These are phyloP conservation scores for Harpalus rufipes DNA, from an alignment of 2,888 invertebrate genomes.

Conservation along the genomic window DNA sequence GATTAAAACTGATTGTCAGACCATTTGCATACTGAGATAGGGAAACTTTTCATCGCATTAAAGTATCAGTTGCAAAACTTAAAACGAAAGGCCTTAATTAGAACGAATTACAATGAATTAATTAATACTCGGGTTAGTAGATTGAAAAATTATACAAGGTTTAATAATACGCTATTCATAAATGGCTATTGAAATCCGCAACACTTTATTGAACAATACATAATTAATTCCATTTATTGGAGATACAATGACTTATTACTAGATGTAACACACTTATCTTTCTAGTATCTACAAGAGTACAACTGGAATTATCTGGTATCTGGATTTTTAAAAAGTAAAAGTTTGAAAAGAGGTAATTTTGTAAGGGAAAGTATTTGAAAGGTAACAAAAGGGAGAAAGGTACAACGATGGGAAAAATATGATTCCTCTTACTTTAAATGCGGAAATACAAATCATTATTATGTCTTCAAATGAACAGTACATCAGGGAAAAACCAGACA, in stretches of 20 bases:
- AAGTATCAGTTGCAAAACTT: slow-evolving; percentile 23
- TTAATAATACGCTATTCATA: slow-evolving; percentile 25
- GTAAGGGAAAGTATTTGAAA: not conserved
- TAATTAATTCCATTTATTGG: slow-evolving; percentile 32
- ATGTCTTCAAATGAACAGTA: too few relatives aligned
- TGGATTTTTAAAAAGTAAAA: not conserved
- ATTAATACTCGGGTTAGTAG: slow-evolving; percentile 28
- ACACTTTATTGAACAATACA: slow-evolving; percentile 27
- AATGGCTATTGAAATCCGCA: slow-evolving; percentile 25
- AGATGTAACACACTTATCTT: slow-evolving; percentile 10
- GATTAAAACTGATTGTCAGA: slow-evolving; percentile 28
- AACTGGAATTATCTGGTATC: not conserved
- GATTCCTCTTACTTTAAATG: not conserved
- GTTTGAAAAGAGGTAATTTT: not conserved
- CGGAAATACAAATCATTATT: not conserved
- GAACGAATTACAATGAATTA: slow-evolving; percentile 41
- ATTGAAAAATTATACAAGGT: slow-evolving; percentile 26
- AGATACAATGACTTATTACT: not conserved
- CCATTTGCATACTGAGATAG: slow-evolving; percentile 13
- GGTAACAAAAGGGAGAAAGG: not conserved
- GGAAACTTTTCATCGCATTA: not conserved
- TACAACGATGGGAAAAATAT: not conserved
- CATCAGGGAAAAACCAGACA: too few relatives aligned
- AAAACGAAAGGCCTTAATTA: slow-evolving; percentile 44
- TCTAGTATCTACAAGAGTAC: not conserved